These are phyloP conservation scores for Jacana jacana DNA, from an alignment of 2,113 vertebrate genomes.

Conservation along the genomic window DNA sequence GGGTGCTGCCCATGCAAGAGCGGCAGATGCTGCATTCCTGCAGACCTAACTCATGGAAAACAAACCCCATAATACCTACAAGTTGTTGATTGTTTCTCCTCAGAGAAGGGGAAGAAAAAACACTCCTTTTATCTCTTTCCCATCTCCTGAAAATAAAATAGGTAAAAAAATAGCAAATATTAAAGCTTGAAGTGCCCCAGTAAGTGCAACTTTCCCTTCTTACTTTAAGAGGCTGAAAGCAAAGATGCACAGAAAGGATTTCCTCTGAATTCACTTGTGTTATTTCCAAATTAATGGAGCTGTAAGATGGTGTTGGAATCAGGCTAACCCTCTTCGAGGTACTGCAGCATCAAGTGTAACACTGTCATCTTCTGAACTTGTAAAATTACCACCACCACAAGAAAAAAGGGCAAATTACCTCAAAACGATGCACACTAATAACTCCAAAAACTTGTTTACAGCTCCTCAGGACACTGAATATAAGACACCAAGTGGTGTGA, in stretches of 20 bases:
- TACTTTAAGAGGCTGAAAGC: not conserved
- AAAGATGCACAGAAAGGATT: not conserved
- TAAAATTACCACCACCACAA: not conserved
- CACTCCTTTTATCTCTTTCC: not conserved
- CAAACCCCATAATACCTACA: not conserved
- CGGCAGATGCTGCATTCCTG: constrained; percentile 33
- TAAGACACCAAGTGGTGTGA: not conserved
- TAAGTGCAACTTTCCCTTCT: not conserved
- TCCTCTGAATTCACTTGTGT: not conserved
- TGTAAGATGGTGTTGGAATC: not conserved
- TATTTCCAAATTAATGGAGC: not conserved
- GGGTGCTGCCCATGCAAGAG: not conserved
- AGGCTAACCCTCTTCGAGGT: not conserved
- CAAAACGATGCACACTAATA: not conserved
- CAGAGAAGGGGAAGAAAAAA: not conserved
- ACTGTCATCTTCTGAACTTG: not conserved
- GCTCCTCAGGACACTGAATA: not conserved
- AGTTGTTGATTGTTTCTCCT: not conserved
- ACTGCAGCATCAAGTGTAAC: not conserved
- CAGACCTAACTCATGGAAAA: constrained; percentile 4
- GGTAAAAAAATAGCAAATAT: not conserved
- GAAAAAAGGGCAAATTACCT: not conserved
- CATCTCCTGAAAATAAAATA: not conserved
- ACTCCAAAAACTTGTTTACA: not conserved
- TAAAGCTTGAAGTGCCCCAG: not conserved